Conservation (phyloP, 2,797 vertebrate species). For the Calcarius lapponicus region DNA sequence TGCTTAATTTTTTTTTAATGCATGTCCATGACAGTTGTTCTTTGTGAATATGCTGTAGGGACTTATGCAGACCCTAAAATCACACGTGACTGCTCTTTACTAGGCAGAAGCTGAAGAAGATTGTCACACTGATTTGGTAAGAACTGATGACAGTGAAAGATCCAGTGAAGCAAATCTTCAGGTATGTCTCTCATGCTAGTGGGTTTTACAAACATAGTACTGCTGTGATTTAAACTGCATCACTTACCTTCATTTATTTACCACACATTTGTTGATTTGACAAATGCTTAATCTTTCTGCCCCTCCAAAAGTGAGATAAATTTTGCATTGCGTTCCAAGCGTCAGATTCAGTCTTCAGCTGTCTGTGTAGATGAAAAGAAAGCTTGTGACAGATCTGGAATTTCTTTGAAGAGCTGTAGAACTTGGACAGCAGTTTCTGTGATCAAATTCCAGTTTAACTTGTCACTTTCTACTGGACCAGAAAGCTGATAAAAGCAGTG, state of each 20-base stretch:
- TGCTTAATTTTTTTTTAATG: background rate
- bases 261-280: background rate
- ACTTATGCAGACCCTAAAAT: background rate
- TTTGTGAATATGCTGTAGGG: background rate
- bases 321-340: background rate
- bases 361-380: background rate
- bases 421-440: background rate
- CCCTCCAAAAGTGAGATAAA: background rate
- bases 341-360: background rate
- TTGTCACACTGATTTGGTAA: slow-evolving; percentile 78
- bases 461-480: background rate
- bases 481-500: background rate
- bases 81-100: background rate
- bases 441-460: background rate
- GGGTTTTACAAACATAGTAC: background rate
- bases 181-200: slow-evolving; percentile 66
- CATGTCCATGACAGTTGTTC: background rate
- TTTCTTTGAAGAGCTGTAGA: background rate
- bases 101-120: slow-evolving; percentile 91
- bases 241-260: background rate
- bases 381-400: background rate
- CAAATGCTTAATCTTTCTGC: background rate
- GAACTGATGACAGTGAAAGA: slow-evolving; percentile 79
- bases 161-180: slow-evolving; percentile 87
- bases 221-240: background rate